phyloP scores from a whole-genome alignment of 2,888 invertebrate genomes.

The Pogonocherus hispidulus region DNA sequence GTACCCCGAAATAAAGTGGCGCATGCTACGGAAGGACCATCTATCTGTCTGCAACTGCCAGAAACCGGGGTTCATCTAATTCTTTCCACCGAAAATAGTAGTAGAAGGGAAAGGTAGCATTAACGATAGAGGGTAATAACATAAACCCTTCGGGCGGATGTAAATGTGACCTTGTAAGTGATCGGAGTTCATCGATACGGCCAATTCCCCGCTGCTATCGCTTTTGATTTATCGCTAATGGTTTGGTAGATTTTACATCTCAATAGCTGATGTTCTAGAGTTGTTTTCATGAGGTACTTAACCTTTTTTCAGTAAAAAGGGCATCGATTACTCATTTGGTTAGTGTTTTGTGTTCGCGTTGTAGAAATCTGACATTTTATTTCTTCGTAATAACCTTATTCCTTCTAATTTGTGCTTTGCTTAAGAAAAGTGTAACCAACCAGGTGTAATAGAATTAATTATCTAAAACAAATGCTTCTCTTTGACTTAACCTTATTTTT shows the following conservation, averaged over 20 bases:
- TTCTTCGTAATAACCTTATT: not conserved
- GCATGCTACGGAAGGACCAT: constrained; percentile 28
- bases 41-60: constrained; percentile 29
- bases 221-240: constrained; percentile 24
- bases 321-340: not conserved
- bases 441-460: too few relatives aligned
- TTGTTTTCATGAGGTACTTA: constrained; percentile 1
- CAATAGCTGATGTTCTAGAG: constrained; percentile 19
- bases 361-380: not conserved
- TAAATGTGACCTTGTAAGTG: constrained; percentile 27
- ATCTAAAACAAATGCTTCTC: too few relatives aligned
- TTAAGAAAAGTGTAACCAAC: too few relatives aligned
- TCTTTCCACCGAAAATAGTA: constrained; percentile 27
- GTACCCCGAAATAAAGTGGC: constrained; percentile 1
- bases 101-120: constrained; percentile 14
- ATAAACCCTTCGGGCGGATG: constrained; percentile 7
- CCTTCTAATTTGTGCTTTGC: too few relatives aligned
- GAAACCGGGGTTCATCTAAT: constrained; percentile 11
- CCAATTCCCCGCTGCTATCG: constrained; percentile 5
- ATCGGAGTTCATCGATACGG: constrained; percentile 13
- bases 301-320: not conserved
- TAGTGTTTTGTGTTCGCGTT: not conserved
- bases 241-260: constrained; percentile 26
- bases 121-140: constrained; percentile 22
- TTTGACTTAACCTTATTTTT: too few relatives aligned